Evolutionary conservation across 2,888 invertebrate genomes (phyloP), one percentile per base, ranked within the genome.

Genomic region (Charanyca ferruginea): DNA sequence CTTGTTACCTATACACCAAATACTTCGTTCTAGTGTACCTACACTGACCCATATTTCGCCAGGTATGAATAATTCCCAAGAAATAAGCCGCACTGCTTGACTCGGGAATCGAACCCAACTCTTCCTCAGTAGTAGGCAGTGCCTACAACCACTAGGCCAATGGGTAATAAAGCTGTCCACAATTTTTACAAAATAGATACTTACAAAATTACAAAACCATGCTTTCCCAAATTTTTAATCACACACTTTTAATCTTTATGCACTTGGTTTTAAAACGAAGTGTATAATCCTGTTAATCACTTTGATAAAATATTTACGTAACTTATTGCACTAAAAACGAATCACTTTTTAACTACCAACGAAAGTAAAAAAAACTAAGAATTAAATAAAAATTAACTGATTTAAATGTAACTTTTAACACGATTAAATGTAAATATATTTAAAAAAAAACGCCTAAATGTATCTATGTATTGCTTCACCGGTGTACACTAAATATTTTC

Each of bases 401-500:
- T 38, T 58, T 32, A 59, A 55, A 62, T 41, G 41, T 20, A 53
- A 57, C 8, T 20, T 23, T 22, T 38, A 52, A 18, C 23, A 20
- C 41, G 18, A 59, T 42, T n/a, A 53, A 72, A 48, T 18, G 23
- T 32, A 47, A 59, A 54, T 20, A 57, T 22, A 16, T n/a, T 48
- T 25, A 16, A n/a, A 11, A 7, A 7, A 61, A 23, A 55, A 35
- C 16, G 25, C 13, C 3, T 59, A 51, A 52, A 52, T 41, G 58
- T 58, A 63, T 22, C 2, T 53, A 13, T 35, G 42, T 75, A 51
- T 32, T 13, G 59, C 22, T 22, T 4, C 47, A 11, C 18, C 20
- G 35, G 20, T 13, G 18, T 47, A 65, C 44, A 79, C 79, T 69
- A 53, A 69, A 65, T 62, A 64, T 79, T 76, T 58, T 64, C 13